Conservation (phyloP, 2,113 vertebrate genomes). For the Grammomys surdaster region DNA sequence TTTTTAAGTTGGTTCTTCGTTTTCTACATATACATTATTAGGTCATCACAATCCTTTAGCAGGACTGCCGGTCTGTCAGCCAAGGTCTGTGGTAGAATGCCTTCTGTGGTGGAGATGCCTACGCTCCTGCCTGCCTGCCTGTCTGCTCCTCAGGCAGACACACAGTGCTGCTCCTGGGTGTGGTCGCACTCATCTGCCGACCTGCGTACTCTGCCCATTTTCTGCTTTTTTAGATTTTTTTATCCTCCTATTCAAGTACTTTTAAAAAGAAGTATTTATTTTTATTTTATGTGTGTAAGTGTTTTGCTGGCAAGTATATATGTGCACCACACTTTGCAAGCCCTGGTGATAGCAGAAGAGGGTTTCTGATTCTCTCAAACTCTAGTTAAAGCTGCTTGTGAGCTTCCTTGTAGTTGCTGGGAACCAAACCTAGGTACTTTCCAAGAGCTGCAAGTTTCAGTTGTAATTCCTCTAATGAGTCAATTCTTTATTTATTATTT, state of each 20-base stretch:
- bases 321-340: neutral
- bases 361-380: neutral
- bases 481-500: neutral
- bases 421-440: neutral
- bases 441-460: neutral
- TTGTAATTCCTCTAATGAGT: neutral
- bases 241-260: neutral
- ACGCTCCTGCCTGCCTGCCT: neutral
- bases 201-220: neutral
- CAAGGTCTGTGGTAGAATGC: neutral
- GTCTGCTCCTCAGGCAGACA: neutral
- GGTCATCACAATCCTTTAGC: neutral
- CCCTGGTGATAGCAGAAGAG: neutral
- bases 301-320: neutral
- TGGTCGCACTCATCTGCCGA: neutral
- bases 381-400: neutral
- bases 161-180: neutral
- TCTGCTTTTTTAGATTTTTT: neutral
- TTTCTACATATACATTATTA: neutral
- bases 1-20: neutral
- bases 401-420: neutral
- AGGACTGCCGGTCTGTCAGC: neutral
- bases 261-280: neutral
- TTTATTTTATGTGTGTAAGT: neutral
- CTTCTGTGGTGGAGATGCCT: too few species aligned